Conservation (phyloP, 2,797 vertebrate genomes). For the Momotus momota region DNA sequence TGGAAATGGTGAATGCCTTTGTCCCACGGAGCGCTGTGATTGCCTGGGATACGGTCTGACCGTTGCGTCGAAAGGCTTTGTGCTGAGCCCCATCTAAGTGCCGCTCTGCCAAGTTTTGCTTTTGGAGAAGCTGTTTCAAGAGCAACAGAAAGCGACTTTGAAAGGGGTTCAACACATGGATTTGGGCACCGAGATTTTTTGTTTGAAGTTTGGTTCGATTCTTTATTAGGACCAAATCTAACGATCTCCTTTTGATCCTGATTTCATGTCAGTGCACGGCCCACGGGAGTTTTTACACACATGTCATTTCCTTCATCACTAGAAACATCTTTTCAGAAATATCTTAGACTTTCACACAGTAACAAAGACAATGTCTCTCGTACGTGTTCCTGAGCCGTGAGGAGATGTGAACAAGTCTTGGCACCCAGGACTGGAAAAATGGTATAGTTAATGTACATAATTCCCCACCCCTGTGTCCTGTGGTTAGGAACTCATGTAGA, state of each 20-base stretch:
- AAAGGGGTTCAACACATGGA: background rate
- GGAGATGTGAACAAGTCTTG: background rate
- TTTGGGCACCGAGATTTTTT: background rate
- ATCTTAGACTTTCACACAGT: background rate
- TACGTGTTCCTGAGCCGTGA: background rate
- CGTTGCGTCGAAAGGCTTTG: background rate
- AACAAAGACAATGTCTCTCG: background rate
- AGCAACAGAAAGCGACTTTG: background rate
- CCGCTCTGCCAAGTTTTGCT: background rate
- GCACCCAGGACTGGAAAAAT: background rate
- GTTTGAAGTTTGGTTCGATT: background rate
- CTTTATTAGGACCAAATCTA: background rate
- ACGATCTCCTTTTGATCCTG: background rate
- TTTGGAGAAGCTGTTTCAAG: background rate
- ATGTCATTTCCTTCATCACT: background rate
- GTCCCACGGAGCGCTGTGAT: fast-evolving
- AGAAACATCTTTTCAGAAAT: background rate
- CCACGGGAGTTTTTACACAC: fast-evolving
- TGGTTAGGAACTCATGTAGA: background rate
- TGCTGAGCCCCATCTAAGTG: fast-evolving
- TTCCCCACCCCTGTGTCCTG: background rate
- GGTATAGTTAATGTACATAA: background rate
- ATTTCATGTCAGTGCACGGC: background rate
- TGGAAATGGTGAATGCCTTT: background rate
- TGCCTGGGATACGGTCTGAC: background rate